phyloP scores from a whole-genome alignment of 2,113 vertebrate species.

The Malurus cyaneus region DNA sequence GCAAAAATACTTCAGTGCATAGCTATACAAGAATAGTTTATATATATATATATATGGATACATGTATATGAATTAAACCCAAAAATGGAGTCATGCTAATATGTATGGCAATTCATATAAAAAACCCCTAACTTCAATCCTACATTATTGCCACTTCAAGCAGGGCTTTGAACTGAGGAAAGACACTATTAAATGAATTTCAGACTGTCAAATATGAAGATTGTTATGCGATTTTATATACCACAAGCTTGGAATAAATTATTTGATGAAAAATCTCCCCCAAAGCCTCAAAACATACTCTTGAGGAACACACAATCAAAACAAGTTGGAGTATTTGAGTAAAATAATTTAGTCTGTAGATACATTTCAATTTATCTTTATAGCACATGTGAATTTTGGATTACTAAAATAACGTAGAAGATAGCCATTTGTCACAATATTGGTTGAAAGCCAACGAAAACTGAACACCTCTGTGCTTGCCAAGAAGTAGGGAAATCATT shows the following conservation, averaged over 20 bases:
- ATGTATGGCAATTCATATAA: not conserved
- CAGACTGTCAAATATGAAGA: not conserved
- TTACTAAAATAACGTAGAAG: not conserved
- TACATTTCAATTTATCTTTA: not conserved
- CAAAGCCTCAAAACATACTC: not conserved
- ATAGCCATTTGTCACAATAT: not conserved
- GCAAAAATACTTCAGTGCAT: not conserved
- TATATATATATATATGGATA: not conserved
- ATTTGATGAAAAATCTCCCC: not conserved
- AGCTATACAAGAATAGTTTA: not conserved
- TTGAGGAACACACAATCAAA: not conserved
- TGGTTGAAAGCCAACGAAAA: not conserved
- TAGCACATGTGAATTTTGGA: not conserved
- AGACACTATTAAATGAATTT: not conserved
- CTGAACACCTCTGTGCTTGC: not conserved
- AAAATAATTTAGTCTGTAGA: not conserved
- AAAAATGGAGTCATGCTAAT: not conserved
- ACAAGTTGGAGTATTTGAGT: not conserved
- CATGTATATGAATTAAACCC: not conserved
- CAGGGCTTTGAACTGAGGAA: not conserved
- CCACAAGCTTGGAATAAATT: not conserved
- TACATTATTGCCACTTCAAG: not conserved
- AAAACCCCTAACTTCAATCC: not conserved
- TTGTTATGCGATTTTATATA: not conserved
- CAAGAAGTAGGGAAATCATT: not conserved